Evolutionary conservation across 2,113 vertebrate genomes (phyloP), one percentile per base, ranked within the genome.

Genomic region (Thamnophis sirtalis): DNA sequence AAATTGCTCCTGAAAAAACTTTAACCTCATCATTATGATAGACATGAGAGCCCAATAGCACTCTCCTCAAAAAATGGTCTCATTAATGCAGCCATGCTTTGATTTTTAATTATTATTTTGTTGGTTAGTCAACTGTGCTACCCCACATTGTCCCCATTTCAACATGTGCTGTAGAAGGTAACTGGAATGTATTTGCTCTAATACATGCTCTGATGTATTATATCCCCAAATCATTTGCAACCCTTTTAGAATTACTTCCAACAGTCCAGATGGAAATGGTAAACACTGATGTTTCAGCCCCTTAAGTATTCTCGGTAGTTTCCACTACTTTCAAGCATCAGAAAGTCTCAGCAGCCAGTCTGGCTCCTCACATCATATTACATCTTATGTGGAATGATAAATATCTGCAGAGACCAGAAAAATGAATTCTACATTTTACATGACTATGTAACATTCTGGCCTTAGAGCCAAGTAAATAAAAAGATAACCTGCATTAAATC

Each of bases 131-230:
- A 48, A 48, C 28, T 89, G 28, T 54, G 26, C 49, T 91, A 92
- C 94, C 38, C 90, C 13, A 51, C 43, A 33, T 10, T 21, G 49
- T 28, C 26, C 49, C 89, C 43, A 0, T 91, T 94, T 95, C 92
- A 87, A 92, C 92, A 91, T 89, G 15, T 93, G 43, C 87, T 94
- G 63, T 85, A 5, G 86, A 38, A 49, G 90, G 92, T 21, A 15
- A 90, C 94, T 89, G 91, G 92, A 80, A 93, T 93, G 84, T 93
- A 86, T 93, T 93, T 87, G 88, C 58, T 96, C 87, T 89, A 88
- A 92, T 96, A 93, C 91, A 90, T 93, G 80, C 54, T 95, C 49
- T 53, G 56, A 80, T 94, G 96, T 95, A 93, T 94, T 94, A 89
- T 91, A 93, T 96, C 0, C 0, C 92, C 94, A 96, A 26, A 86